Percentiles rank a stretch among this genome's conserved stretches.
phyloP scores from a whole-genome alignment of 2,797 vertebrate species.

The Vireo griseus region DNA sequence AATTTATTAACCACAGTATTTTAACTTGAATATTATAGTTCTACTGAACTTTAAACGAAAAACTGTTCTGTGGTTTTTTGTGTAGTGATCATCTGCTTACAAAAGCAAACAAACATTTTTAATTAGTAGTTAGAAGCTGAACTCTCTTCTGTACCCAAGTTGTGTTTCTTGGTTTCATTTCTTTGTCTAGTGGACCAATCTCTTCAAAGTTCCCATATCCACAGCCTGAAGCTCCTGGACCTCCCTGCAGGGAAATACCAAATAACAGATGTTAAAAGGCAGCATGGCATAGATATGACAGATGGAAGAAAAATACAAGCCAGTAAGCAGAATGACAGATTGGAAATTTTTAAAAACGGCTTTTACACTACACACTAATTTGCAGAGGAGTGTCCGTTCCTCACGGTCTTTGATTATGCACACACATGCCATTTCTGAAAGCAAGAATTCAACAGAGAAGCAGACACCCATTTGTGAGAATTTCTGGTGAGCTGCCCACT shows the following conservation, averaged over 20 bases:
- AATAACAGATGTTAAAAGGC: not conserved
- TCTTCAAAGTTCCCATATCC: constrained; percentile 97
- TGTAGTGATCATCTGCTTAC: not conserved
- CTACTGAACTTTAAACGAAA: not conserved
- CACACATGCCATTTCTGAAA: not conserved
- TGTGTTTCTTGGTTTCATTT: constrained; percentile 82
- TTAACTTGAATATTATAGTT: not conserved
- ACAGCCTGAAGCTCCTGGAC: constrained; percentile 89
- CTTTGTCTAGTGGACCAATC: constrained; percentile 85
- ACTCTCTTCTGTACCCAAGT: constrained; percentile 82
- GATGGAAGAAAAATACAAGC: not conserved
- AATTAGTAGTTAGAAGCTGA: not conserved
- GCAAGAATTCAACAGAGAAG: not conserved
- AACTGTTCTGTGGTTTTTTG: not conserved
- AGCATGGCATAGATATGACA: not conserved
- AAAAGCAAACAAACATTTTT: not conserved
- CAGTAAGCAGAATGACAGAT: not conserved
- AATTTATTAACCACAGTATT: not conserved
- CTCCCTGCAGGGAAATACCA: constrained; percentile 78
- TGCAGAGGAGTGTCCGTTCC: not conserved
- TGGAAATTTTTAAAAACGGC: not conserved
- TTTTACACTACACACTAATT: not conserved
- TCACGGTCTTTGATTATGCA: not conserved
- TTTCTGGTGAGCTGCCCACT: not conserved
- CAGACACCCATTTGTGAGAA: not conserved